Percentiles rank a stretch among this genome's conserved stretches.
Evolutionary conservation across 2,888 invertebrate genomes (phyloP).

Genomic region (Digitonthophagus gazella): DNA sequence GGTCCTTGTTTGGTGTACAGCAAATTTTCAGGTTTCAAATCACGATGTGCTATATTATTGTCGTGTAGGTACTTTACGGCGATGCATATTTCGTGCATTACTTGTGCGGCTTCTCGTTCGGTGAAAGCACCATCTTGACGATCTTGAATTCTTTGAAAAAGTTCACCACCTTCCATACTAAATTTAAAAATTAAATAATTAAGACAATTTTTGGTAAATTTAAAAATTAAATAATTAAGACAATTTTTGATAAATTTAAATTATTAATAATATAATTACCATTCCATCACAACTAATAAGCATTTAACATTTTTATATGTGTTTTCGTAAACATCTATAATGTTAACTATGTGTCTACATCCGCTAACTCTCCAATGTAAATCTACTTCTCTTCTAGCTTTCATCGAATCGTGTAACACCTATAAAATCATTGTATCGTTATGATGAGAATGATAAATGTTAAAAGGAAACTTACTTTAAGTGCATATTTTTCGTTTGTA

Average conservation of each 20-base stretch:
- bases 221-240: constrained; percentile 19
- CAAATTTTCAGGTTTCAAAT: constrained; percentile 97
- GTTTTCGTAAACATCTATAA: constrained; percentile 94
- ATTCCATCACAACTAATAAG: constrained; percentile 98
- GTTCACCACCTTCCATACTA: constrained; percentile 96
- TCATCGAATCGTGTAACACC: constrained; percentile 88
- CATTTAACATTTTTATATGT: constrained; percentile 89
- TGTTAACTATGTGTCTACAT: constrained; percentile 90
- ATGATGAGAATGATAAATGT: not conserved
- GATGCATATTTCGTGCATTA: constrained; percentile 94
- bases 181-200: constrained; percentile 31
- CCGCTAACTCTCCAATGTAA: constrained; percentile 91
- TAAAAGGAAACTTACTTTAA: constrained; percentile 82
- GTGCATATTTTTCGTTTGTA: constrained; percentile 76
- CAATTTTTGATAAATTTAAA: too few species aligned
- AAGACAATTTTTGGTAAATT: constrained; percentile 42
- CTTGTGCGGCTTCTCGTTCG: constrained; percentile 91
- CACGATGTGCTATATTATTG: constrained; percentile 93
- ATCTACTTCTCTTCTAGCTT: constrained; percentile 93
- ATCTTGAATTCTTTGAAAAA: constrained; percentile 96
- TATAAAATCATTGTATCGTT: constrained; percentile 42
- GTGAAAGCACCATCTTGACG: constrained; percentile 93
- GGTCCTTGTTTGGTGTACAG: constrained; percentile 77
- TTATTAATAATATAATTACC: constrained; percentile 56
- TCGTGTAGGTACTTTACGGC: constrained; percentile 93